Percentiles rank a stretch among this genome's conserved stretches.
Evolutionary conservation across 92 coral and sea anemone species (phyloP).

Genomic region (Epizoanthus stellaris): DNA sequence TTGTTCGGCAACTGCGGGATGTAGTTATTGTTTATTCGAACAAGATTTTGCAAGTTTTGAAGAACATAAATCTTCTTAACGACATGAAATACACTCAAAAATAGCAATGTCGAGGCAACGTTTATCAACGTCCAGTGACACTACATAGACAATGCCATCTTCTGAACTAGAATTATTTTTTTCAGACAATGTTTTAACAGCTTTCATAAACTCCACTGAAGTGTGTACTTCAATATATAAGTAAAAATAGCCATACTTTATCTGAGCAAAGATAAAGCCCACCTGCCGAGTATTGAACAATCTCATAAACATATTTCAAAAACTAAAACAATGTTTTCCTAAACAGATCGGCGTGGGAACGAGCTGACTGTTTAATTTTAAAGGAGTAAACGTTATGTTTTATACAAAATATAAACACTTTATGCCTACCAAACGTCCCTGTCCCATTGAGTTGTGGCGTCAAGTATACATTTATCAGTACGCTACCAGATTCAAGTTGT

Average conservation of each 20-base stretch:
- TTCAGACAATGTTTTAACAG: neutral
- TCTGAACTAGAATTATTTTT: neutral
- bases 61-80: neutral
- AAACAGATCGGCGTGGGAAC: conserved; percentile 9
- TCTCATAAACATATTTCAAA: conserved; percentile 1
- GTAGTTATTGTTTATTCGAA: conserved; percentile 23
- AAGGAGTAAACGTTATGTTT: neutral
- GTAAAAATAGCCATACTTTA: neutral
- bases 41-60: neutral
- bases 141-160: neutral
- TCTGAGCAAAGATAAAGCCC: neutral
- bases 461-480: neutral
- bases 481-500: neutral
- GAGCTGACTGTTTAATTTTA: conserved; percentile 1
- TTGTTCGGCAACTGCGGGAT: conserved; percentile 22
- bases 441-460: neutral
- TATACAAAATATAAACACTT: neutral
- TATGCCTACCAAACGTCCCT: neutral
- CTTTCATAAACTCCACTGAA: no score
- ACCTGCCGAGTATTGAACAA: conserved; percentile 7
- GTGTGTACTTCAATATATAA: neutral
- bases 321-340: conserved; percentile 7
- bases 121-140: neutral
- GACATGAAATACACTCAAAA: neutral
- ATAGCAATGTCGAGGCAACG: no score